phyloP scores from a whole-genome alignment of 2,797 vertebrate species.

The Syngnathus acus region DNA sequence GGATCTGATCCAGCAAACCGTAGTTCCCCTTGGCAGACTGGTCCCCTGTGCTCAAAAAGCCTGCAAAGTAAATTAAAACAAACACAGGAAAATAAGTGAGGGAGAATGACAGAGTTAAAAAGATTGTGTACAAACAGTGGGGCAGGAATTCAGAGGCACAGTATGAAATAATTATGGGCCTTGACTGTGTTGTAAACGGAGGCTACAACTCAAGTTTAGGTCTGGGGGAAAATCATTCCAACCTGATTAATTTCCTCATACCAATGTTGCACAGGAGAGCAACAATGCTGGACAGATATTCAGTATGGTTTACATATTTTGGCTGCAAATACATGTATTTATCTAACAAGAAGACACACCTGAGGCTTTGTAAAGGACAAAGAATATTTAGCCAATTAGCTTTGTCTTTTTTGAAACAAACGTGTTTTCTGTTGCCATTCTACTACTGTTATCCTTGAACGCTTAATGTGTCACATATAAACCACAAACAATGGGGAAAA shows the following conservation, averaged over 20 bases:
- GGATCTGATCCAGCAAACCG: conserved; percentile 95
- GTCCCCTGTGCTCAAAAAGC: conserved; percentile 95
- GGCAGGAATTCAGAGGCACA: conserved; percentile 3
- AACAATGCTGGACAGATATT: neutral
- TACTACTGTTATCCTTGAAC: neutral
- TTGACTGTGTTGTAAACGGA: neutral
- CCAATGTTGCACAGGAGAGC: neutral
- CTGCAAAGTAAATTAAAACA: conserved; percentile 67
- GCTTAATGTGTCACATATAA: neutral
- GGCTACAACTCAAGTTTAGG: neutral
- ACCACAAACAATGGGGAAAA: neutral
- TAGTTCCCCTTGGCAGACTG: conserved; percentile 98
- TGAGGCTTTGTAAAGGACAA: neutral
- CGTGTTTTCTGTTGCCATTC: neutral
- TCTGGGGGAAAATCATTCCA: neutral
- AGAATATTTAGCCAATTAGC: neutral
- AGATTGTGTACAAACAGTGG: conserved; percentile 13
- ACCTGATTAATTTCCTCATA: neutral
- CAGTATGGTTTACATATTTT: neutral
- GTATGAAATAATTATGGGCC: conserved; percentile 5
- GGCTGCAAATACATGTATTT: neutral
- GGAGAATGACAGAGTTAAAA: conserved; percentile 1
- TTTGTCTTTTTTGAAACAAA: neutral
- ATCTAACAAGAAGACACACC: neutral
- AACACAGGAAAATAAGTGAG: conserved; percentile 21